Evolutionary conservation across 2,113 vertebrate species (phyloP).

Genomic region (Condylura cristata): DNA sequence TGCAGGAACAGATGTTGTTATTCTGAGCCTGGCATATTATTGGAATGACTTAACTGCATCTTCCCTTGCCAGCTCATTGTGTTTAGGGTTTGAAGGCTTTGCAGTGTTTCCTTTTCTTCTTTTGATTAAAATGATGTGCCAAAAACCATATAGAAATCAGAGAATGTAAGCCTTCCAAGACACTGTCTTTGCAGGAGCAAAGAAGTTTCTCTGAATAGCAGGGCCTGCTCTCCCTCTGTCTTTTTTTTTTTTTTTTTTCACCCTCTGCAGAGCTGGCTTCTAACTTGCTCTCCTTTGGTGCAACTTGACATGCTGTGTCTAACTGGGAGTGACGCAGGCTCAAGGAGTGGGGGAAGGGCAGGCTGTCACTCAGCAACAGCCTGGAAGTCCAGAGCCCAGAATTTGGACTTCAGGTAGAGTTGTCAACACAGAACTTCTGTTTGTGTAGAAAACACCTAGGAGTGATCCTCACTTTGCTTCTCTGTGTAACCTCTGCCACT

Average conservation of each 20-base stretch:
- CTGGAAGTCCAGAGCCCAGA: background rate
- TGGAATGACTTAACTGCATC: constrained; percentile 61
- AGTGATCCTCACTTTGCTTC: background rate
- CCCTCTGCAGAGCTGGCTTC: constrained; percentile 42
- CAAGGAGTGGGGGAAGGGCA: background rate
- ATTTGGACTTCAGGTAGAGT: background rate
- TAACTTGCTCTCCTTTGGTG: constrained; percentile 46
- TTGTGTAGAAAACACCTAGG: background rate
- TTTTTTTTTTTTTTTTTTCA: background rate
- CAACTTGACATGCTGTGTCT: constrained; percentile 37
- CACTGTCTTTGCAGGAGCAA: constrained; percentile 49
- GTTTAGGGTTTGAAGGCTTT: constrained; percentile 60
- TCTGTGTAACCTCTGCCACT: background rate
- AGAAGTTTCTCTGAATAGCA: constrained; percentile 57
- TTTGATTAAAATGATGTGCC: constrained; percentile 72
- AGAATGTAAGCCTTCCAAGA: constrained; percentile 23
- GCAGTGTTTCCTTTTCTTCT: constrained; percentile 72
- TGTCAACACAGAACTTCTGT: background rate
- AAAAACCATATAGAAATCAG: constrained; percentile 67
- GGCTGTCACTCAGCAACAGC: background rate
- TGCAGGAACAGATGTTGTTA: constrained; percentile 67
- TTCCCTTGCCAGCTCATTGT: constrained; percentile 65
- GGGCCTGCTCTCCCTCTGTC: background rate
- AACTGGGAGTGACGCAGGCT: constrained; percentile 12
- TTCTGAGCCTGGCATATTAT: constrained; percentile 70